A percentile compares a stretch with the other conserved stretches of the same genome.
Evolutionary conservation across 2,797 vertebrate species (phyloP).

Genomic region (Cyclura pinguis): DNA sequence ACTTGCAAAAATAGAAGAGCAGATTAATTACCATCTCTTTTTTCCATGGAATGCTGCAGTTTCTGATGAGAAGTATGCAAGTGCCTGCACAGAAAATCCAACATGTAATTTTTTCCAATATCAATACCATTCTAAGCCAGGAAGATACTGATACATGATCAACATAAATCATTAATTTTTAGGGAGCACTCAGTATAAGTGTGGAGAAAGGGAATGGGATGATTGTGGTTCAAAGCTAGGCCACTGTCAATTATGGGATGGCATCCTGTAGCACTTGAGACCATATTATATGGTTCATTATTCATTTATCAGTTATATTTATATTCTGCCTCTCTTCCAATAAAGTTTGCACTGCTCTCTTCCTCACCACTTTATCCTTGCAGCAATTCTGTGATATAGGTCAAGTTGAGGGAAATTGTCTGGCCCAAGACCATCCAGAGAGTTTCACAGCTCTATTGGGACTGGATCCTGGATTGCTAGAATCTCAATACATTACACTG

Average conservation of each 20-base stretch:
- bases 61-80: constrained; percentile 53
- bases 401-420: neutral
- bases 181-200: too few relatives aligned
- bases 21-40: constrained; percentile 75
- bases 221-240: neutral
- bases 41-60: constrained; percentile 36
- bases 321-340: neutral
- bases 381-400: neutral
- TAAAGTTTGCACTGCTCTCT: neutral
- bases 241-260: too few relatives aligned
- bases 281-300: neutral
- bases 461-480: neutral
- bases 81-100: constrained; percentile 71
- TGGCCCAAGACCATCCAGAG: neutral
- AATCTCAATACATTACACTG: neutral
- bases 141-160: neutral
- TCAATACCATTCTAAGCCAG: neutral
- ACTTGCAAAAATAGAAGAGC: neutral
- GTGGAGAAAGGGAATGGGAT: neutral
- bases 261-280: neutral
- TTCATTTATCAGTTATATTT: neutral
- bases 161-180: neutral
- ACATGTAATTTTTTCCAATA: neutral
- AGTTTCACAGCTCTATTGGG: neutral
- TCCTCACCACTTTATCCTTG: neutral